Conservation (phyloP, 2,113 vertebrate genomes). For the Mionectes macconnelli region DNA sequence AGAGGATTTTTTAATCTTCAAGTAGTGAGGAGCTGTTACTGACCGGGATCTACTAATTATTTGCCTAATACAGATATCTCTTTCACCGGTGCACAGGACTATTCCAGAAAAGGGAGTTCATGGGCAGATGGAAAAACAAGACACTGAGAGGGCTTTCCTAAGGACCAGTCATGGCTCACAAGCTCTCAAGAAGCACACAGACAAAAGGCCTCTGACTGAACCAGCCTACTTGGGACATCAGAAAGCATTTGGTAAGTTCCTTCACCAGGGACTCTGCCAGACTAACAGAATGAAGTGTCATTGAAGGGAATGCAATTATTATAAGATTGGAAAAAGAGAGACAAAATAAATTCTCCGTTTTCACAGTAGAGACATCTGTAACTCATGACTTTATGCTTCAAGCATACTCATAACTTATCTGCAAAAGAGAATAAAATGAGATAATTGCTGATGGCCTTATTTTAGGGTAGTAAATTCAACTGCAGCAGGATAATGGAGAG, state of each 20-base stretch:
- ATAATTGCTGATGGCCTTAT: background rate
- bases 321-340: background rate
- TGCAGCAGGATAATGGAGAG: background rate
- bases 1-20: background rate
- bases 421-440: background rate
- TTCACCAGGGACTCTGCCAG: background rate
- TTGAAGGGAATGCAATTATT: background rate
- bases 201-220: background rate
- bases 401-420: background rate
- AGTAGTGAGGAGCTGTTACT: background rate
- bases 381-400: background rate
- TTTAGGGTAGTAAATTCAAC: background rate
- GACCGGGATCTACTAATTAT: background rate
- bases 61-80: background rate
- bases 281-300: background rate
- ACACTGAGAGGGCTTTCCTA: background rate
- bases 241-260: background rate
- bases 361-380: background rate
- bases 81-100: background rate
- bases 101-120: background rate
- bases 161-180: background rate
- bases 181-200: background rate
- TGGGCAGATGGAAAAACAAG: background rate
- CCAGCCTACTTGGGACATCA: background rate
- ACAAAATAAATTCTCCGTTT: background rate